Evolutionary conservation across 2,888 invertebrate species (phyloP).

Genomic region (Slavum lentiscoides): DNA sequence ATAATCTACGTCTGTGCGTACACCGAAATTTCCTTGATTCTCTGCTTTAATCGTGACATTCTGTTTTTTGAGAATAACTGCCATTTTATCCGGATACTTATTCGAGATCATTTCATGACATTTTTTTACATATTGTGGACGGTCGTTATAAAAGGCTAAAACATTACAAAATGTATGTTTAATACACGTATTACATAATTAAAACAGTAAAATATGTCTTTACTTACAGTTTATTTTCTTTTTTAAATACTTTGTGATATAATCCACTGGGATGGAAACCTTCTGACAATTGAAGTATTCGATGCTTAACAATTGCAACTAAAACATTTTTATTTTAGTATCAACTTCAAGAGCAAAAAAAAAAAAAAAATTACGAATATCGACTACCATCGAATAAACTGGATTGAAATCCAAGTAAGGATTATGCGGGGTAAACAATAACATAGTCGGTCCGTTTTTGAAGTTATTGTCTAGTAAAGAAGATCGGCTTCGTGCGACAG

Average conservation of each 20-base stretch:
- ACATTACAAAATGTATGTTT: not conserved
- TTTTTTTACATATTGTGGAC: conserved; percentile 28
- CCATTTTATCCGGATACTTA: conserved; percentile 32
- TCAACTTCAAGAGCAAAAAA: not conserved
- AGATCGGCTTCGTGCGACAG: conserved; percentile 40
- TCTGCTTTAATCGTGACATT: conserved; percentile 6
- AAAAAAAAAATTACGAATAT: conserved; percentile 6
- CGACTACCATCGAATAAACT: conserved; percentile 52
- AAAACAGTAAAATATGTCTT: not conserved
- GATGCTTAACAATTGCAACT: conserved; percentile 38
- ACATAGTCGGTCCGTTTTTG: conserved; percentile 64
- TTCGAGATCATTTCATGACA: conserved; percentile 13
- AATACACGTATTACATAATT: not conserved
- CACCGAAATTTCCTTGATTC: not conserved
- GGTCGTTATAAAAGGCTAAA: conserved; percentile 26
- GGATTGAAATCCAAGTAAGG: conserved; percentile 63
- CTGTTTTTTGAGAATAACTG: conserved; percentile 15
- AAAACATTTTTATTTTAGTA: conserved; percentile 8
- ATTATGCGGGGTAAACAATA: conserved; percentile 78
- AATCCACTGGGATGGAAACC: conserved; percentile 3
- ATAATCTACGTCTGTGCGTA: not conserved
- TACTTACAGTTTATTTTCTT: conserved; percentile 29
- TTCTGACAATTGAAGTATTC: conserved; percentile 47
- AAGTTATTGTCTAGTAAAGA: conserved; percentile 47
- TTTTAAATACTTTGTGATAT: conserved; percentile 24